phyloP scores from a whole-genome alignment of 2,113 vertebrate genomes.

The Madoqua kirkii region DNA sequence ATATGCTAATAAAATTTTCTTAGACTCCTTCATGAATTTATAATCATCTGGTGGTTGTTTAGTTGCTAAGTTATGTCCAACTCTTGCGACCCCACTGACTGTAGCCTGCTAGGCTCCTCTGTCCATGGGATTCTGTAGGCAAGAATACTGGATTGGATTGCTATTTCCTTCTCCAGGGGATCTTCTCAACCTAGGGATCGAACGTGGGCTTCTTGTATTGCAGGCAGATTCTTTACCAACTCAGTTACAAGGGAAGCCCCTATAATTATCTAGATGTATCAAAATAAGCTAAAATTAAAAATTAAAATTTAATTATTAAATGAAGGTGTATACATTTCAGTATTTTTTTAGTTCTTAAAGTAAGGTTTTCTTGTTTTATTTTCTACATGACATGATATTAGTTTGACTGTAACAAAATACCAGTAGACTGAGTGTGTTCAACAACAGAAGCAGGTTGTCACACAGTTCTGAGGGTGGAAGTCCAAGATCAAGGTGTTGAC shows the following conservation, averaged over 20 bases:
- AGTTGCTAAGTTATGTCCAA: background rate
- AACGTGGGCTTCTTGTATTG: background rate
- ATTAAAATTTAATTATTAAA: background rate
- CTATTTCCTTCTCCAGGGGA: background rate
- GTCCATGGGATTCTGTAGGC: background rate
- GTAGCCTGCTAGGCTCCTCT: background rate
- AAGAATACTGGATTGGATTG: background rate
- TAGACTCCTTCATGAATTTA: background rate
- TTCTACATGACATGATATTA: background rate
- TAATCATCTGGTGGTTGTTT: background rate
- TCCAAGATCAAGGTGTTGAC: background rate
- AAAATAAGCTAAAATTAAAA: background rate
- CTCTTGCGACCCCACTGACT: background rate
- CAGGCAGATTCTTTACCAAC: background rate
- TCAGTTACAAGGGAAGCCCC: background rate
- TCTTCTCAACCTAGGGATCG: background rate
- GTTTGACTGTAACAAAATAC: background rate
- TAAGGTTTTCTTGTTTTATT: background rate
- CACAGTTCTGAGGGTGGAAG: background rate
- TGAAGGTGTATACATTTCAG: background rate
- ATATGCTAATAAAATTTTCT: background rate
- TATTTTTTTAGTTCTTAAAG: background rate
- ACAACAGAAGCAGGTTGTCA: background rate
- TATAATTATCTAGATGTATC: background rate
- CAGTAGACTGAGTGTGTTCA: background rate